These are phyloP conservation scores for Pterostichus madidus DNA, from an alignment of 2,888 invertebrate species.

Conservation along the genomic window DNA sequence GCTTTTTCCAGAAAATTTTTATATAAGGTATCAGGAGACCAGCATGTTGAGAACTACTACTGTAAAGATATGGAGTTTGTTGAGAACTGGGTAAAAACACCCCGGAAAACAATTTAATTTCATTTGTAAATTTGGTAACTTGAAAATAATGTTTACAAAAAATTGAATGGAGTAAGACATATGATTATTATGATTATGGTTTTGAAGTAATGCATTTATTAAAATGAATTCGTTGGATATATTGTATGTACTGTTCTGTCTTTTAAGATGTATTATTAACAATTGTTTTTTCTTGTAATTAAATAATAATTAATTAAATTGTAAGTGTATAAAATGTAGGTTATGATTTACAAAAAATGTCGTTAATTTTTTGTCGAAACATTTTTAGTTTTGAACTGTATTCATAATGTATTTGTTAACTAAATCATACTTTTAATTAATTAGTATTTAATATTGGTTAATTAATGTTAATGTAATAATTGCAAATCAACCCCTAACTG, in stretches of 20 bases:
- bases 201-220: constrained; percentile 8
- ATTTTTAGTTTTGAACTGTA: neutral
- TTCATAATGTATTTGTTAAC: neutral
- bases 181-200: constrained; percentile 1
- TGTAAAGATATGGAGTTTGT: constrained; percentile 1
- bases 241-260: neutral
- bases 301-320: constrained; percentile 4
- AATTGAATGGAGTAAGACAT: neutral
- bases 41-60: constrained; percentile 71
- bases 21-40: constrained; percentile 80
- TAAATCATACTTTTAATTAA: neutral
- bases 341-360: neutral
- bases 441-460: too few relatives aligned
- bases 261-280: neutral
- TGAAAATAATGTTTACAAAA: neutral
- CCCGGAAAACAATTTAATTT: neutral
- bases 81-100: neutral
- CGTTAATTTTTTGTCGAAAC: neutral
- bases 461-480: too few relatives aligned
- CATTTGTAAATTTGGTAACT: neutral
- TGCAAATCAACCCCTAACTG: too few relatives aligned
- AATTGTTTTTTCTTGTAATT: neutral
- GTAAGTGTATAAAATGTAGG: neutral
- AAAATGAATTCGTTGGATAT: neutral
- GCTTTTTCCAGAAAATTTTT: constrained; percentile 81